A percentile compares a stretch with the other conserved stretches of the same genome.
Evolutionary conservation across 2,113 vertebrate genomes (phyloP).

Genomic region (Pomatorhinus ruficollis): DNA sequence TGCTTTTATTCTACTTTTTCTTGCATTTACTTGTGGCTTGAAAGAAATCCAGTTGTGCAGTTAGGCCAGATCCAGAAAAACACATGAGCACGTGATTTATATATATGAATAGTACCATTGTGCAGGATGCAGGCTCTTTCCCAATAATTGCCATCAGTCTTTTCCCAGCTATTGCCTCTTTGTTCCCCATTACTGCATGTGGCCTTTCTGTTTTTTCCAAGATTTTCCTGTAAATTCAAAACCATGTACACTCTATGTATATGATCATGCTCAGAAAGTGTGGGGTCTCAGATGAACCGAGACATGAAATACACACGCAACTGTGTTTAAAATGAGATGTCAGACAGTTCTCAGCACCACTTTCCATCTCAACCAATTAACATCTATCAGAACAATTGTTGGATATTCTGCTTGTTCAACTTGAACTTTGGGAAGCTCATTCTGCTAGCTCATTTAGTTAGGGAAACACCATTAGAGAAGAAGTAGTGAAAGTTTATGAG

Average conservation of each 20-base stretch:
- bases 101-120: constrained; percentile 15
- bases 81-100: not conserved
- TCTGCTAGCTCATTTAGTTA: not conserved
- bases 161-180: constrained; percentile 2
- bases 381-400: not conserved
- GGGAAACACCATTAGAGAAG: not conserved
- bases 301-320: not conserved
- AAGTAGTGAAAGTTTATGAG: not conserved
- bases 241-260: not conserved
- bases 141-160: not conserved
- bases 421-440: not conserved
- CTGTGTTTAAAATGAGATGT: not conserved
- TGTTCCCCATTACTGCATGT: not conserved
- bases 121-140: not conserved
- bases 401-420: not conserved
- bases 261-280: not conserved
- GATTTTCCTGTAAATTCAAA: not conserved
- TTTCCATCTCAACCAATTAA: not conserved
- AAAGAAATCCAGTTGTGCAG: constrained; percentile 6
- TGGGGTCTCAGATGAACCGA: not conserved
- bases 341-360: not conserved
- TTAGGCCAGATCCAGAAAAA: constrained; percentile 7
- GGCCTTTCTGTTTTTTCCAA: not conserved
- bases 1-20: not conserved
- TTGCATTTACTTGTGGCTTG: not conserved